Percentiles rank a stretch among this genome's conserved stretches.
These are phyloP conservation scores for Pristiophorus japonicus DNA, from an alignment of 2,113 vertebrate species.

Conservation along the genomic window DNA sequence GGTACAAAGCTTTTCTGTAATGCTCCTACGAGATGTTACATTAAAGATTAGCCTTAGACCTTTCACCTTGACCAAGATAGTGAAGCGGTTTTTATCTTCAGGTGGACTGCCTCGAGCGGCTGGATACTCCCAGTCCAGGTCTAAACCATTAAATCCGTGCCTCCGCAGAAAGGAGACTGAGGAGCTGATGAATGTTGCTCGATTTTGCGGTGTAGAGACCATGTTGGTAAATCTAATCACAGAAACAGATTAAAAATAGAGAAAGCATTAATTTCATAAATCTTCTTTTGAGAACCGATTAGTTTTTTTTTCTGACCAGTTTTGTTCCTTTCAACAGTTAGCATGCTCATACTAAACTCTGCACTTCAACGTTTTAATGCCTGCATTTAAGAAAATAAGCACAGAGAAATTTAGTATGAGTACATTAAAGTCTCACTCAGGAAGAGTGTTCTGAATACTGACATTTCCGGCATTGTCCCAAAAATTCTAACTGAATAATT, in stretches of 20 bases:
- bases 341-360: not conserved
- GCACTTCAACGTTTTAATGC: not conserved
- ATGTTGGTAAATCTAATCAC: constrained; percentile 61
- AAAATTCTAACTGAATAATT: too few relatives aligned
- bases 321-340: not conserved
- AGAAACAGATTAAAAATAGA: not conserved
- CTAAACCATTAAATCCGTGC: constrained; percentile 69
- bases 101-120: constrained; percentile 66
- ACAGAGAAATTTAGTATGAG: not conserved
- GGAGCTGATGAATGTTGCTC: constrained; percentile 66
- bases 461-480: too few relatives aligned
- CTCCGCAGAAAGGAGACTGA: constrained; percentile 60
- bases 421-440: too few relatives aligned
- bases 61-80: constrained; percentile 61
- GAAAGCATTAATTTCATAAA: not conserved
- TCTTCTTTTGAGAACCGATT: not conserved
- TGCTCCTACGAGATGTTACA: not conserved
- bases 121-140: constrained; percentile 72
- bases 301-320: not conserved
- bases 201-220: constrained; percentile 55
- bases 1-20: too few relatives aligned
- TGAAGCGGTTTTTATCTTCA: constrained; percentile 67
- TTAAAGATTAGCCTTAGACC: not conserved
- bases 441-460: too few relatives aligned
- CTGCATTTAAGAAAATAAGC: not conserved